Percentiles rank a stretch among this genome's conserved stretches.
phyloP scores from a whole-genome alignment of 2,888 invertebrate species.

The Xylota sylvarum region DNA sequence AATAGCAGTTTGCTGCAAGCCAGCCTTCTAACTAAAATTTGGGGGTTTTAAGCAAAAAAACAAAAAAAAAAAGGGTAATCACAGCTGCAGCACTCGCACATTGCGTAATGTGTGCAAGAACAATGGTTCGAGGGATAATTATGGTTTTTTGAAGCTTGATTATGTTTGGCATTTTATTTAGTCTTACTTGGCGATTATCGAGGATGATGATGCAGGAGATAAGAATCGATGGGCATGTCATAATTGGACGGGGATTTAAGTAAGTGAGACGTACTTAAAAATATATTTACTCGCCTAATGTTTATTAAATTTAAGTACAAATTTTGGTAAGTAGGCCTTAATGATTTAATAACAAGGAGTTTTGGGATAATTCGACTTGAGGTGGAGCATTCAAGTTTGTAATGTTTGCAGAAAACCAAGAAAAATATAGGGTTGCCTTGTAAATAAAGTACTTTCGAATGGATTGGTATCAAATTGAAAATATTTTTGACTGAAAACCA shows the following conservation, averaged over 20 bases:
- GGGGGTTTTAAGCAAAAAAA: constrained; percentile 31
- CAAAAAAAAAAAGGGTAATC: constrained; percentile 56
- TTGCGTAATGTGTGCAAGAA: constrained; percentile 52
- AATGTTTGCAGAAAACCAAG: no score
- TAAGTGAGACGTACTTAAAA: constrained; percentile 70
- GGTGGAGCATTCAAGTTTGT: background rate
- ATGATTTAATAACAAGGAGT: background rate
- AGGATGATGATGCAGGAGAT: constrained; percentile 14
- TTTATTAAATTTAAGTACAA: constrained; percentile 18
- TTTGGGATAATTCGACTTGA: background rate
- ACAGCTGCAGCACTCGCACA: constrained; percentile 61
- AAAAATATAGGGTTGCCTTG: background rate
- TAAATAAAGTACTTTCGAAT: no score
- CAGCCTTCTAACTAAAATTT: constrained; percentile 49
- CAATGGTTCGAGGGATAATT: constrained; percentile 57
- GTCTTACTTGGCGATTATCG: constrained; percentile 45
- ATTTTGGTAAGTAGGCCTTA: constrained; percentile 1
- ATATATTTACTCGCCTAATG: constrained; percentile 27
- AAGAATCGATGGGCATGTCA: constrained; percentile 41
- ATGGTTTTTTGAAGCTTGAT: constrained; percentile 49
- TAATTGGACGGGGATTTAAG: constrained; percentile 51
- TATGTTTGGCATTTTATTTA: constrained; percentile 63
- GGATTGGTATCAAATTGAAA: no score
- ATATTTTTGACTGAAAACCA: no score
- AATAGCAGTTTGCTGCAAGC: constrained; percentile 69